Base-by-base conservation (phyloP, 37 sponge, comb jelly and placozoan species). In the Cliona cf. orientalis region DNA sequence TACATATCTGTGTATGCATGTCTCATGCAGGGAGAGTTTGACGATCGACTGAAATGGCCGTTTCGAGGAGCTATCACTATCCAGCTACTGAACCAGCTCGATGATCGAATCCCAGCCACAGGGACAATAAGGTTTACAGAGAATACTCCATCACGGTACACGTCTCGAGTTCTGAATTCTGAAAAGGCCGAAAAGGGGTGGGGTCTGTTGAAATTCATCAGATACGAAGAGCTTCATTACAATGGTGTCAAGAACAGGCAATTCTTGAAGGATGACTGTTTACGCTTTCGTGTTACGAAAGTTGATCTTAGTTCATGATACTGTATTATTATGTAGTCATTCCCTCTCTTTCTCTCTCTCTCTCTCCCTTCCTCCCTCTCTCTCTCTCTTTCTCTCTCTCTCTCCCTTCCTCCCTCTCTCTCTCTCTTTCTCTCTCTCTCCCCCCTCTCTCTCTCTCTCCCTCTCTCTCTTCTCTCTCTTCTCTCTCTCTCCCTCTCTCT, bases 11-110 rank as follows among this genome's bases (percentile, higher is more conserved):
- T 83, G 5, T 71, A 39, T 37, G 75, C 73, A 5, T 72, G 56
- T 31, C 72, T 89, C 33, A 83, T 89, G 89, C 37, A 42, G 34
- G 89, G 89, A 36, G 66, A 89, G 37, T 60, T 57, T 72, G 89
- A 89, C 43, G 73, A 83, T 37, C 26, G 43, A 3, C 74, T 89
- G 26, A 67, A 78, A 33, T 89, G 83, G 83, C 89, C 89, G 6
- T 81, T 89, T 40, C 70, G 42, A 56, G 89, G 79, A 31, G 74
- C 49, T 37, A 73, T 89, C n/a, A 71, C 69, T 28, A 58, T 89
- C 21, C 83, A 57, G 78, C 69, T 89, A 28, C 79, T 83, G 46
- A 89, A 89, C 78, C 84, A 82, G 42, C 64, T 89, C 25, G 42
- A 25, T 0, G 84, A 82, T 29, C 29, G 38, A 25, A 40, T 78